Evolutionary conservation across 2,797 vertebrate species (phyloP).

Genomic region (Xenentodon cancila): DNA sequence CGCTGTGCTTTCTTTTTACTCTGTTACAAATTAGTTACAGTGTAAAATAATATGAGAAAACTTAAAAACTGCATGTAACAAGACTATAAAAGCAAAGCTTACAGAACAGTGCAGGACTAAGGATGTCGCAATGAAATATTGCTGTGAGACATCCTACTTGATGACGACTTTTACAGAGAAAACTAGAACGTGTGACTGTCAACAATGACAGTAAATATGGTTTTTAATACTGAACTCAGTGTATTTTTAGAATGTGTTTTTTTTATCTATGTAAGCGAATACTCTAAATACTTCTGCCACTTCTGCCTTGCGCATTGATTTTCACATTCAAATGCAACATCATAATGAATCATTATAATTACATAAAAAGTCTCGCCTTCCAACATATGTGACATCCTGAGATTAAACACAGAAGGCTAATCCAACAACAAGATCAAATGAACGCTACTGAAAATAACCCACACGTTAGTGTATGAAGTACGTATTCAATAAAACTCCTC

Average conservation of each 20-base stretch:
- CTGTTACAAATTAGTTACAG: background rate
- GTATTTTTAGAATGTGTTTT: background rate
- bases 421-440: background rate
- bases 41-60: background rate
- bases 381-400: no score
- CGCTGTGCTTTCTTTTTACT: no score
- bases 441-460: no score
- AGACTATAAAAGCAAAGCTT: background rate
- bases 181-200: background rate
- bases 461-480: no score
- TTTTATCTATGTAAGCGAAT: background rate
- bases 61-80: background rate
- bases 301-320: background rate
- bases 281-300: constrained; percentile 10
- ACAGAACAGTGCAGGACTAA: background rate
- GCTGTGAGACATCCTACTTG: no score
- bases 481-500: constrained; percentile 1
- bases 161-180: background rate
- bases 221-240: background rate
- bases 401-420: no score
- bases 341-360: no score
- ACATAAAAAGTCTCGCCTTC: no score
- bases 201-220: background rate
- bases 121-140: background rate
- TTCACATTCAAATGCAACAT: background rate